Conservation (phyloP, 1,140 invertebrate species). For the Pseudomyrmex gracilis region DNA sequence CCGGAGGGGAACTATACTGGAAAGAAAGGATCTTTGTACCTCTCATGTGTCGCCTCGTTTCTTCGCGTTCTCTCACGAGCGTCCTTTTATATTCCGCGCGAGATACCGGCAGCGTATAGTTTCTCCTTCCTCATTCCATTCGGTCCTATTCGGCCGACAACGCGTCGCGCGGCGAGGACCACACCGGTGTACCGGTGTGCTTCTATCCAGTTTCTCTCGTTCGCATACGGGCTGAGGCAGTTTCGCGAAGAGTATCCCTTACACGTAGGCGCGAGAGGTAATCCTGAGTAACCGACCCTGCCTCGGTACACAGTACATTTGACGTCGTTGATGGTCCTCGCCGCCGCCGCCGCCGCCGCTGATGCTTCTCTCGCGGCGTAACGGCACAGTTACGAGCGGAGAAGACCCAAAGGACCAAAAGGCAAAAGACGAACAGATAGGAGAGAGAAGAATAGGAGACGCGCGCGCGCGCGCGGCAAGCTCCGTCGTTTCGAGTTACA, state of each 20-base stretch:
- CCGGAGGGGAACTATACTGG: conserved; percentile 29
- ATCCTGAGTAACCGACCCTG: conserved; percentile 68
- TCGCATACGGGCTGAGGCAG: neutral
- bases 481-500: conserved; percentile 77
- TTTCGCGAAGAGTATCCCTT: conserved; percentile 49
- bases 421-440: neutral
- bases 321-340: conserved; percentile 34
- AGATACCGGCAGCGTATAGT: conserved; percentile 42
- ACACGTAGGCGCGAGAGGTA: conserved; percentile 49
- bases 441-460: conserved; percentile 31
- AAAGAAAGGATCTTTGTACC: conserved; percentile 36
- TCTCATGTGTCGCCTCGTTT: conserved; percentile 61
- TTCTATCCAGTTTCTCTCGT: conserved; percentile 24
- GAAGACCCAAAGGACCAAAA: conserved; percentile 3
- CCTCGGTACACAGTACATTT: conserved; percentile 53
- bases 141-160: conserved; percentile 65
- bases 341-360: conserved; percentile 25
- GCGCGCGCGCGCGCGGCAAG: conserved; percentile 47
- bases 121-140: conserved; percentile 79
- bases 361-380: conserved; percentile 47
- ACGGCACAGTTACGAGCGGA: conserved; percentile 61
- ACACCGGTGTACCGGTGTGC: no score
- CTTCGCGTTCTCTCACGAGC: conserved; percentile 59
- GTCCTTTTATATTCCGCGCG: conserved; percentile 68
- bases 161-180: no score